Evolutionary conservation across 2,888 invertebrate genomes (phyloP), one percentile per base, ranked within the genome.

Genomic region (Machimus atricapillus): DNA sequence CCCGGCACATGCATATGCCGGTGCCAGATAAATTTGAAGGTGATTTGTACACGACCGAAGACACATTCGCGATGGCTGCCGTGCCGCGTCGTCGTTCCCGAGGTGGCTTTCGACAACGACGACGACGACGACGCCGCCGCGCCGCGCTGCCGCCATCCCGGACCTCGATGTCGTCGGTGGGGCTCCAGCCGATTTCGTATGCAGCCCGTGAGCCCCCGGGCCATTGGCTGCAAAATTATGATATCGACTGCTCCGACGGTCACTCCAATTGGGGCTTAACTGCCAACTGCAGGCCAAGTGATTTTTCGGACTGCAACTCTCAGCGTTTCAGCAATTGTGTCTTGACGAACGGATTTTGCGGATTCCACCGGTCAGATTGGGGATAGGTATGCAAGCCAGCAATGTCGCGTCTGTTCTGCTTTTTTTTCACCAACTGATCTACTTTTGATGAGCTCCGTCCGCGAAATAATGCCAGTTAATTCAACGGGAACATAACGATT

Each of bases 41-140:
- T 82, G 82, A 82, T 82, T 82, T 82, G 82, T 58, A 66, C 58
- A 82, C 52, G 82, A 58, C 58, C 82, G 34, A 82, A 82, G 82
- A 82, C 58, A 58, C 37, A 27, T 66, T 82, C 8, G 19, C 58
- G 66, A 58, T 56, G 40, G 78, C 56, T 37, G 52, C 82, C 82
- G 37, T 78, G 23, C 66, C 40, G 12, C 34, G 16, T 34, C n/a
- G 37, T n/a, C 12, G 66, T 14, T n/a, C n/a, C n/a, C 56, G 37
- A 37, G 82, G 81, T 27, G 81, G 79, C 79, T 27, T 79, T 52
- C 37, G n/a, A 58, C 52, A 19, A 16, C 74, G 37, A 12, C 40
- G 12, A 9, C 40, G 40, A 40, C 12, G 12, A 9, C 40, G 40
- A 12, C 40, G 40, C 9, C 40, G 40, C 40, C 40, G 40, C 40